Evolutionary conservation across 2,113 vertebrate species (phyloP), one percentile per base, ranked within the genome.

Genomic region (Cardinalis cardinalis): DNA sequence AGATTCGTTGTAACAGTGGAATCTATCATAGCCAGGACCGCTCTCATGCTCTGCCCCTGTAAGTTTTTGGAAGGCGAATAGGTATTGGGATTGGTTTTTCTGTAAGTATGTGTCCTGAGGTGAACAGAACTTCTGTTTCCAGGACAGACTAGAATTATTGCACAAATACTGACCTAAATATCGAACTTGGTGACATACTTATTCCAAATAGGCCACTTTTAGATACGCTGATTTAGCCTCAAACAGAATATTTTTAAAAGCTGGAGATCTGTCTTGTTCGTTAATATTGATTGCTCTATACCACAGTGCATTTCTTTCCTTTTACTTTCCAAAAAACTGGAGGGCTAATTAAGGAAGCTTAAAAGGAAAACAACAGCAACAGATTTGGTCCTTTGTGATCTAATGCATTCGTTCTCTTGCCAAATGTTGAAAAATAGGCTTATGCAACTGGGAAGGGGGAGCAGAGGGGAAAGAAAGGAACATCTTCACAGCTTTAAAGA

Each of bases 211-310:
- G 70, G 51, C 93, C 92, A 51, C 29, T 76, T 75, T 73, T 66
- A 94, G 80, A 87, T 76, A 72, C 76, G 31, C 56, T 93, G 71
- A 82, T 81, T 94, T 79, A 92, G 68, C 61, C 87, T 91, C 44
- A 92, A 89, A 87, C 46, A 79, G 91, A 82, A 52, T 92, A 85
- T 79, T 95, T 93, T 96, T 94, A 76, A 88, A 76, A 84, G 36
- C 71, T 90, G 63, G 70, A 61, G 32, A 40, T 65, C 36, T 74
- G 49, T 38, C 88, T 87, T 81, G 20, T 88, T 90, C 5, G 18
- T 96, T 89, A 94, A 86, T 88, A 91, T 86, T 84, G 79, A 81
- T 86, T 53, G 76, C 49, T 78, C 53, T 81, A 2, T 68, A 87
- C 69, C 86, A 78, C 58, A 86, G 76, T 65, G 49, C 61, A 41